phyloP scores from a whole-genome alignment of 2,888 invertebrate species.

The Pteria penguin region DNA sequence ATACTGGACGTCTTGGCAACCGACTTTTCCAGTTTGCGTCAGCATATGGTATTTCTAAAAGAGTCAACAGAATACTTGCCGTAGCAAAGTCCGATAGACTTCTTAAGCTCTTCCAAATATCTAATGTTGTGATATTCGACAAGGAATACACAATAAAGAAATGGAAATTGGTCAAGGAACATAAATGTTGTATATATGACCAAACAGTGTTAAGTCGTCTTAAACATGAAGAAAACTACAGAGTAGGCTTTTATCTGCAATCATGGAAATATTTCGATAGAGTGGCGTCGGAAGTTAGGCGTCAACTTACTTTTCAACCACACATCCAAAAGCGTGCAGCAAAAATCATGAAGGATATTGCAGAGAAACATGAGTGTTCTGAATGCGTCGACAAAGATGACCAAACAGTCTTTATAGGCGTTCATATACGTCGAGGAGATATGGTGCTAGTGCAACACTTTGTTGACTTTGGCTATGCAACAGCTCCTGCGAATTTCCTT shows the following conservation, averaged over 20 bases:
- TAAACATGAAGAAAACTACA: slow-evolving; percentile 19
- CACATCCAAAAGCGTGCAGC: slow-evolving; percentile 26
- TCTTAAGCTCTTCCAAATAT: neutral
- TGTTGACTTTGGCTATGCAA: slow-evolving; percentile 38
- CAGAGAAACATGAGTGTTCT: slow-evolving; percentile 19
- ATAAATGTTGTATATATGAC: slow-evolving; percentile 45
- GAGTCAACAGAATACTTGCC: slow-evolving; percentile 41
- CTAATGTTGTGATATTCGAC: neutral
- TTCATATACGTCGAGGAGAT: slow-evolving; percentile 57
- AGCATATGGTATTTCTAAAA: slow-evolving; percentile 49
- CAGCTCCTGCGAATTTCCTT: slow-evolving; percentile 51
- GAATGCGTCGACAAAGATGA: neutral
- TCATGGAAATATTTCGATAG: slow-evolving; percentile 58
- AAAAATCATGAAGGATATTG: slow-evolving; percentile 25
- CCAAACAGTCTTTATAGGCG: slow-evolving; percentile 48
- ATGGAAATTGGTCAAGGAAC: neutral
- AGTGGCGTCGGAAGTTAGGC: slow-evolving; percentile 32
- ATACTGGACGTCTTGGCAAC: slow-evolving; percentile 56
- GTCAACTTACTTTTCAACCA: slow-evolving; percentile 49
- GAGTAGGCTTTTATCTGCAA: slow-evolving; percentile 47
- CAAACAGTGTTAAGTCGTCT: slow-evolving; percentile 28
- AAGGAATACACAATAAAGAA: neutral
- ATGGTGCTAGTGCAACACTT: slow-evolving; percentile 25
- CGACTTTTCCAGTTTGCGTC: slow-evolving; percentile 58
- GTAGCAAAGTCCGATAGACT: slow-evolving; percentile 9